A percentile compares a stretch with the other conserved stretches of the same genome.
phyloP scores from a whole-genome alignment of 2,113 vertebrate species.

The Mustelus asterias region DNA sequence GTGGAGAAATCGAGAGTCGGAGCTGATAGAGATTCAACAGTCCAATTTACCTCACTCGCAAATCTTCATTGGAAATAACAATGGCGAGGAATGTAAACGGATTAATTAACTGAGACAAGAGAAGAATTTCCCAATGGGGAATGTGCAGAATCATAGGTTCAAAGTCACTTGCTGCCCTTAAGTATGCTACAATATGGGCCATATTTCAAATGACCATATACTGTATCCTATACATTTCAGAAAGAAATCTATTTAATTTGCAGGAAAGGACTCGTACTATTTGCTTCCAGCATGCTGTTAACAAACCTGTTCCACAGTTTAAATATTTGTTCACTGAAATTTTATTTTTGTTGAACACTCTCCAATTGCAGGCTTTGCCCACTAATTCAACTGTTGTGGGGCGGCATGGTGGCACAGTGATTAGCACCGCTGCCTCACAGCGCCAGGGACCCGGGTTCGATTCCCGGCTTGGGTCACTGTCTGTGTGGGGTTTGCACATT shows the following conservation, averaged over 20 bases:
- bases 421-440: too few species aligned
- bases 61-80: not conserved
- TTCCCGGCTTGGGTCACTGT: too few species aligned
- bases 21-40: not conserved
- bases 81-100: not conserved
- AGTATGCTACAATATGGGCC: not conserved
- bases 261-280: not conserved
- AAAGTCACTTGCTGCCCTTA: not conserved
- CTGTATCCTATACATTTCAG: not conserved
- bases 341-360: not conserved
- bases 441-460: too few species aligned
- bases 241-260: not conserved
- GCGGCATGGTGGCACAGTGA: too few species aligned
- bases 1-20: too few species aligned
- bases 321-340: not conserved
- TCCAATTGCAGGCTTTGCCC: not conserved
- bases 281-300: not conserved
- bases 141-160: not conserved
- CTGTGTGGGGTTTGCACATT: too few species aligned
- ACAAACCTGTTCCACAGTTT: not conserved
- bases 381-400: not conserved
- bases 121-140: not conserved
- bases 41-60: not conserved
- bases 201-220: not conserved
- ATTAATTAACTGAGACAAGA: not conserved